These are phyloP conservation scores for Caerostris darwini DNA, from an alignment of 1,140 invertebrate species.

Conservation along the genomic window DNA sequence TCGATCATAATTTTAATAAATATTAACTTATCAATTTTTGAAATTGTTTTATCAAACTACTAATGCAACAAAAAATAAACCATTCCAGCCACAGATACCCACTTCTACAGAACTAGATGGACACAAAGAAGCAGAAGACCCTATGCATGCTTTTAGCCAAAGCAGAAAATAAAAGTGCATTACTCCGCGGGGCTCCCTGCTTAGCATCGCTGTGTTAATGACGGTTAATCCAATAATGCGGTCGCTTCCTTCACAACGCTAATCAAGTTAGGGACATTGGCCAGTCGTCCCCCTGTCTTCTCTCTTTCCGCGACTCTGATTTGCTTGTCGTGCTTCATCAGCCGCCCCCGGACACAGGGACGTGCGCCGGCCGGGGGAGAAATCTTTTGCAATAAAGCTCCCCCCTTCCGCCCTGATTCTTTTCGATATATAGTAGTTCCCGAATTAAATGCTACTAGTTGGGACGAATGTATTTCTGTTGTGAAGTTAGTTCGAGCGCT, in stretches of 20 bases:
- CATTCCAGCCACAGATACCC: too few species aligned
- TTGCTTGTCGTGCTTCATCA: slow-evolving; percentile 71
- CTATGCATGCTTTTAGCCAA: not conserved
- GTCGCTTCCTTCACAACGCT: slow-evolving; percentile 65
- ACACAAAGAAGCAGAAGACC: too few species aligned
- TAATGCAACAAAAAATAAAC: too few species aligned
- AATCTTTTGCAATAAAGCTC: not conserved
- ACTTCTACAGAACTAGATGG: too few species aligned
- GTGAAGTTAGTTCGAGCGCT: too few species aligned
- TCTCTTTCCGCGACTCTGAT: slow-evolving; percentile 58
- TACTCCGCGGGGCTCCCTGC: not conserved
- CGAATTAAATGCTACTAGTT: too few species aligned
- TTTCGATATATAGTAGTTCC: too few species aligned
- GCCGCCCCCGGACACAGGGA: not conserved
- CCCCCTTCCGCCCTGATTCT: not conserved
- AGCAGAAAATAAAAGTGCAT: slow-evolving; percentile 15
- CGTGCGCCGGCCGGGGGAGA: not conserved
- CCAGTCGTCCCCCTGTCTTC: slow-evolving; percentile 63
- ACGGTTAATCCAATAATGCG: slow-evolving; percentile 76
- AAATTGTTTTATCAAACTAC: too few species aligned
- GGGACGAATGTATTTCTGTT: too few species aligned
- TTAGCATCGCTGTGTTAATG: slow-evolving; percentile 76
- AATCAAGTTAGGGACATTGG: slow-evolving; percentile 67
- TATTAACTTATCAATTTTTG: too few species aligned
- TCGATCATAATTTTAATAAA: too few species aligned